Base-by-base conservation (phyloP, 2,888 invertebrate species). In the Punctoribates punctum region DNA sequence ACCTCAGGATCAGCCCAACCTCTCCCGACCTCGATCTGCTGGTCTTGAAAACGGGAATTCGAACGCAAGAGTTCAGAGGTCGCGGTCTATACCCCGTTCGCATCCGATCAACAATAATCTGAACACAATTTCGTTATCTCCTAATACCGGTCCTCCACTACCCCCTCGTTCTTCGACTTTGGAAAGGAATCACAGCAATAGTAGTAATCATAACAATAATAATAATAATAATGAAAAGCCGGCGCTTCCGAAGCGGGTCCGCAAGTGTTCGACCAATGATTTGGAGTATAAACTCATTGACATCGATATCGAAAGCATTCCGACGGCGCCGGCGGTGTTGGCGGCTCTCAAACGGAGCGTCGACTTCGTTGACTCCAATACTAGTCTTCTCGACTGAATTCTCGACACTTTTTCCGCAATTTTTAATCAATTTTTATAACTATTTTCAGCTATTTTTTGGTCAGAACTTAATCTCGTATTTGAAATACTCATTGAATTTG, bases 21-120 rank as follows among this genome's bases (percentile, higher is more conserved):
- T 27, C 15, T 74, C 74, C 9, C 27, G 74, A 17, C 74, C 70
- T 20, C 46, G 65, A 38, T 48, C 51, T 27, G 62, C 75, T 8
- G 75, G 75, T 20, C 29, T 42, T 23, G 62, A 29, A 9, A 38
- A 34, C n/a, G 48, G 23, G 1, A 17, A 8, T 34, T 11, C 17
- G 2, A 62, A 62, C n/a, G 75, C 70, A 25, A n/a, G 54, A 1
- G 72, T 76, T 23, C 76, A 76, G 38, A 20, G 76, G 34, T 73
- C 73, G n/a, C 72, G 76, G 11, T 76, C 76, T n/a, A 76, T 76
- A 38, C 76, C 76, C 9, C 57, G 76, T 11, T 73, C 73, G 23
- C 73, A 67, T 20, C 67, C 67, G 13, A 67, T 67, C 38, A 67
- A 67, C 34, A 27, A 3, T 25, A 8, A 23, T 11, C 11, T 60